These are phyloP conservation scores for Acromyrmex echinatior DNA, from an alignment of 1,140 invertebrate species.

Conservation along the genomic window DNA sequence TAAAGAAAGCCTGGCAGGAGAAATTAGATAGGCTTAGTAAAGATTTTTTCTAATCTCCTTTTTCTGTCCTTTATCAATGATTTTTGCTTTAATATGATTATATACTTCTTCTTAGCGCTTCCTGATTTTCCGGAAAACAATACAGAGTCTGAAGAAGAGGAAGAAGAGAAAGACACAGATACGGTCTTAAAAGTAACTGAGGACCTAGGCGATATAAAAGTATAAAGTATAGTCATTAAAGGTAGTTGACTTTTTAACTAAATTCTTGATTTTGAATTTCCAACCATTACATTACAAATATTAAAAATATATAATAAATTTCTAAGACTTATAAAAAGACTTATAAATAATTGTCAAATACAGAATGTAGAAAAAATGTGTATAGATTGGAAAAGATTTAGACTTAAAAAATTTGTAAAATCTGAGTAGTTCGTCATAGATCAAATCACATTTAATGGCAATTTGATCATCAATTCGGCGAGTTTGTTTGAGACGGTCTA, in stretches of 20 bases:
- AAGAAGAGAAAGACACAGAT: neutral
- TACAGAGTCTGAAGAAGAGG: conserved; percentile 72
- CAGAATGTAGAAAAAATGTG: no score
- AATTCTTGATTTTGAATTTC: neutral
- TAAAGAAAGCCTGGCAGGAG: conserved; percentile 89
- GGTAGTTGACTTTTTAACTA: neutral
- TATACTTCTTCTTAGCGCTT: conserved; percentile 75
- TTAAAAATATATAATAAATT: neutral
- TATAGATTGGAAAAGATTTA: no score
- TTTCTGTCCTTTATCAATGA: neutral
- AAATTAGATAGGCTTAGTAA: conserved; percentile 85
- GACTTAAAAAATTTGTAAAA: no score
- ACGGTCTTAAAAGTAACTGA: conserved; percentile 28
- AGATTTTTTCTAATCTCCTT: conserved; percentile 36
- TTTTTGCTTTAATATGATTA: neutral
- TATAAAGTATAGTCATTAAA: conserved; percentile 43
- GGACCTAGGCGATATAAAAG: conserved; percentile 35
- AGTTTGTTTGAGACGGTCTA: no score
- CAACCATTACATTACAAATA: neutral
- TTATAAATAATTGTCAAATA: no score
- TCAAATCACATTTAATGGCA: no score
- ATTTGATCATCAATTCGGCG: no score
- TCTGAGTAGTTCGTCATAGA: no score
- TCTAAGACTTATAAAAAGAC: no score
- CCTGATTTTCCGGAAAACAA: conserved; percentile 84